Base-by-base conservation (phyloP, 2,113 vertebrate genomes). In the Muntiacus reevesi region DNA sequence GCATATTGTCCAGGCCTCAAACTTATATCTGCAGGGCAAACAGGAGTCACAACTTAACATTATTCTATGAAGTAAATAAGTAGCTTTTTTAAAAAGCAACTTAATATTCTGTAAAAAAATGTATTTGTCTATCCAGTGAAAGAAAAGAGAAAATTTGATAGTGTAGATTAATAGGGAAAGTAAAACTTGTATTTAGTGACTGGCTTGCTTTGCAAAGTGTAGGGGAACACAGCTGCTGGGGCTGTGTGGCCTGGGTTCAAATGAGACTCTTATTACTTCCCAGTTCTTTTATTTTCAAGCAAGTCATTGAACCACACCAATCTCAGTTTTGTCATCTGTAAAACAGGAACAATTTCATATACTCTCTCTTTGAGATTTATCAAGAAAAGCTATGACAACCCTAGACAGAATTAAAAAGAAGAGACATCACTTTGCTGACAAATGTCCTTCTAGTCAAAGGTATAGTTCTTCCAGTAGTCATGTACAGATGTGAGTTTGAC, bases 241-340 rank as follows among this genome's bases (percentile, higher is more conserved):
- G 25, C 4, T 0, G 0, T 0, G 2, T 8, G 23, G 33, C 85
- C 55, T 79, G 52, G 16, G 19, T 78, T 87, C 28, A 84, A 60
- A 30, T 1, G 43, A 64, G 1, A 5, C 7, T 47, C 33, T 30
- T 17, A 10, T 15, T 30, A 64, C 2, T 10, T 90, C 21, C 14
- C 9, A 57, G 27, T 43, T 33, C n/a, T 81, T 88, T 64, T 87
- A 67, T 79, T 57, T 59, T 28, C 45, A 40, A 7, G 14, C 1
- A 62, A 84, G 40, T 62, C 64, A 33, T 7, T 93, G 71, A 45
- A 30, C 19, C 19, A 33, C 3, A 1, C 5, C 13, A 7, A 50
- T 33, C 45, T 87, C 50, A 50, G 17, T 79, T 95, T 60, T 54
- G 10, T 62, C 74, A 16, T 87, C n/a, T 71, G 8, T 52, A 33